Evolutionary conservation across 2,113 vertebrate species (phyloP).

Genomic region (Dendrocopos noguchii): DNA sequence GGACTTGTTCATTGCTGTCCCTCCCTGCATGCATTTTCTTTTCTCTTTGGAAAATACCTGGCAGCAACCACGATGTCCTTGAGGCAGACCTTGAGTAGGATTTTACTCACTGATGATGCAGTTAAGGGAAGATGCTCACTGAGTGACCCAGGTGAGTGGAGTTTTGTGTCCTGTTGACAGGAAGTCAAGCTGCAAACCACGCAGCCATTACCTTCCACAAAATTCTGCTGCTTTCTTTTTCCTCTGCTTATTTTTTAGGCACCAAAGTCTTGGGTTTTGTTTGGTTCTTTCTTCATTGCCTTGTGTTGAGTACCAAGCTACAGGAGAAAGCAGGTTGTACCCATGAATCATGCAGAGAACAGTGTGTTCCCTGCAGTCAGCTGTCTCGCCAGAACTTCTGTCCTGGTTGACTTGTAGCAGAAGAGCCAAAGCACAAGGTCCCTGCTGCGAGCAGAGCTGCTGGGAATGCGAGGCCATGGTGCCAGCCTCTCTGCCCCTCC

Average conservation of each 20-base stretch:
- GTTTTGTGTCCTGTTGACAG: accelerated
- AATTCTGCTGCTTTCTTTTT: neutral
- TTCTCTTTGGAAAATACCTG: neutral
- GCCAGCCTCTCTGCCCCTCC: neutral
- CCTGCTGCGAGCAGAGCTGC: neutral
- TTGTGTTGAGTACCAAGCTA: neutral
- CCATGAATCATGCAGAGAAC: accelerated
- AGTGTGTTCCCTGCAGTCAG: accelerated
- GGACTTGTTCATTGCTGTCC: accelerated
- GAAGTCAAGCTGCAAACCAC: neutral
- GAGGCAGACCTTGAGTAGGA: accelerated
- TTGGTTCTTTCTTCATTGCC: accelerated
- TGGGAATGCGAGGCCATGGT: accelerated
- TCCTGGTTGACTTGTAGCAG: accelerated
- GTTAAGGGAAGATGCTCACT: accelerated
- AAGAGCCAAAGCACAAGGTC: neutral
- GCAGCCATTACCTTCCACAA: accelerated
- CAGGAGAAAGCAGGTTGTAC: accelerated
- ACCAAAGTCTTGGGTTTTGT: neutral
- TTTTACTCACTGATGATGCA: accelerated
- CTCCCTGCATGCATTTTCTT: accelerated
- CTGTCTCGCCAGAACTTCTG: neutral
- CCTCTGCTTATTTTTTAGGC: neutral
- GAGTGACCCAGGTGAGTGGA: accelerated
- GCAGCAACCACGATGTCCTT: neutral